A percentile compares a stretch with the other conserved stretches of the same genome.
phyloP scores from a whole-genome alignment of 2,797 vertebrate species.

The Prunella strophiata region DNA sequence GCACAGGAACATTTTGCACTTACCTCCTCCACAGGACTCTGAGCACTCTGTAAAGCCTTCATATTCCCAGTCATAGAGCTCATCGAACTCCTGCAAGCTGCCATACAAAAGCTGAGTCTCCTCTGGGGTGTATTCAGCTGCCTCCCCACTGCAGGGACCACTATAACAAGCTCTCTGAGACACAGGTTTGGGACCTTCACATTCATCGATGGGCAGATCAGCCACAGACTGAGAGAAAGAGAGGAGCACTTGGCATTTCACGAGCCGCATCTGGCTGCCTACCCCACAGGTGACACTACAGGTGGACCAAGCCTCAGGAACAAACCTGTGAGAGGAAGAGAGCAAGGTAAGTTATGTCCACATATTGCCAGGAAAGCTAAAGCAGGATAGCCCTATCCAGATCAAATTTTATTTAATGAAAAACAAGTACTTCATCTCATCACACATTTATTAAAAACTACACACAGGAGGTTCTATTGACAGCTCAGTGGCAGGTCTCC shows the following conservation, averaged over 20 bases:
- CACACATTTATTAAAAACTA: not conserved
- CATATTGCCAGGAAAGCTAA: not conserved
- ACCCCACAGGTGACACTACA: slow-evolving; percentile 91
- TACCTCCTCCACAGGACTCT: slow-evolving; percentile 93
- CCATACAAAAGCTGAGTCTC: slow-evolving; percentile 60
- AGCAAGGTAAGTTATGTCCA: slow-evolving; percentile 13
- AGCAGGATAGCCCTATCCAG: not conserved
- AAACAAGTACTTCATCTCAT: not conserved
- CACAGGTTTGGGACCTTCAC: slow-evolving; percentile 86
- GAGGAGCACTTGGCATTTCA: slow-evolving; percentile 93
- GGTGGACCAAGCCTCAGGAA: slow-evolving; percentile 89
- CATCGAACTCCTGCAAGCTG: slow-evolving; percentile 77
- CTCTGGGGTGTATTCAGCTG: slow-evolving; percentile 61
- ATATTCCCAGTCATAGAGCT: slow-evolving; percentile 95
- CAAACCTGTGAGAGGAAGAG: slow-evolving; percentile 81
- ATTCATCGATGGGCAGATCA: slow-evolving; percentile 91
- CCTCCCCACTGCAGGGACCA: slow-evolving; percentile 82
- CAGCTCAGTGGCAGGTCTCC: not conserved
- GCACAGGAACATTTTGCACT: not conserved
- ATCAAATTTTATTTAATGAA: not conserved
- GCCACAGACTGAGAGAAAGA: slow-evolving; percentile 94
- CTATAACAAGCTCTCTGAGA: slow-evolving; percentile 85
- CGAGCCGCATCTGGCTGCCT: slow-evolving; percentile 84
- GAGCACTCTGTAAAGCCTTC: slow-evolving; percentile 94
- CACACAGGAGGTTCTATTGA: not conserved